These are phyloP conservation scores for Ashinkailepas kermadecensis DNA, from an alignment of 2,888 invertebrate species.

Conservation along the genomic window DNA sequence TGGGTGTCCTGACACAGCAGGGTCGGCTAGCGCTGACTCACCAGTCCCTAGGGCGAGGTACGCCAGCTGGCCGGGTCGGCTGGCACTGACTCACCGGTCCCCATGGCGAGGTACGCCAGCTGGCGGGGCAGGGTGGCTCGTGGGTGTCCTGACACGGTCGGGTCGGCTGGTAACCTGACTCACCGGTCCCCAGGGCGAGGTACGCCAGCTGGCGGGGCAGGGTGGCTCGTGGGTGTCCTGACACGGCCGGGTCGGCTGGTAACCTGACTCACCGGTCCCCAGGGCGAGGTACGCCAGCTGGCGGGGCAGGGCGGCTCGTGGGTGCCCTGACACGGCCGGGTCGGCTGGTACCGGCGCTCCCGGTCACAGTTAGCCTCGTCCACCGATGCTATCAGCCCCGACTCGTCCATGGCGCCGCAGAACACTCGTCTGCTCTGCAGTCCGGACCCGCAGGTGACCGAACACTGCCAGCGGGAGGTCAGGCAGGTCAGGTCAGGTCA, in stretches of 20 bases:
- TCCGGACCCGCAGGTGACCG: slow-evolving; percentile 77
- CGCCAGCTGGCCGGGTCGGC: too few species aligned
- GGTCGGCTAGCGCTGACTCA: too few species aligned
- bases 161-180: too few species aligned
- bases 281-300: slow-evolving; percentile 81
- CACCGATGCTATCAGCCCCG: slow-evolving; percentile 53
- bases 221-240: slow-evolving; percentile 61
- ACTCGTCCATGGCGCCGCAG: slow-evolving; percentile 65
- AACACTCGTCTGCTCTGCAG: slow-evolving; percentile 75
- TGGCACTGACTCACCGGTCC: slow-evolving; percentile 59
- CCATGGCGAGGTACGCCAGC: slow-evolving; percentile 46
- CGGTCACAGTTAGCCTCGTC: slow-evolving; percentile 60
- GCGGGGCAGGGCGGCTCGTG: slow-evolving; percentile 65
- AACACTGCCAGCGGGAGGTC: slow-evolving; percentile 55
- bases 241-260: slow-evolving; percentile 46
- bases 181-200: slow-evolving; percentile 42
- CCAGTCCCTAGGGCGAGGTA: too few species aligned
- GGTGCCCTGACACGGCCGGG: slow-evolving; percentile 53
- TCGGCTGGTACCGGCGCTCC: slow-evolving; percentile 56
- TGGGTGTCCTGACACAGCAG: slow-evolving; percentile 48
- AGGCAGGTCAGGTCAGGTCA: not conserved
- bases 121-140: too few species aligned
- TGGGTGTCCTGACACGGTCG: too few species aligned
- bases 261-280: slow-evolving; percentile 61
- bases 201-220: slow-evolving; percentile 81